Evolutionary conservation across 92 coral and sea anemone species (phyloP).

Genomic region (Porites lobata): DNA sequence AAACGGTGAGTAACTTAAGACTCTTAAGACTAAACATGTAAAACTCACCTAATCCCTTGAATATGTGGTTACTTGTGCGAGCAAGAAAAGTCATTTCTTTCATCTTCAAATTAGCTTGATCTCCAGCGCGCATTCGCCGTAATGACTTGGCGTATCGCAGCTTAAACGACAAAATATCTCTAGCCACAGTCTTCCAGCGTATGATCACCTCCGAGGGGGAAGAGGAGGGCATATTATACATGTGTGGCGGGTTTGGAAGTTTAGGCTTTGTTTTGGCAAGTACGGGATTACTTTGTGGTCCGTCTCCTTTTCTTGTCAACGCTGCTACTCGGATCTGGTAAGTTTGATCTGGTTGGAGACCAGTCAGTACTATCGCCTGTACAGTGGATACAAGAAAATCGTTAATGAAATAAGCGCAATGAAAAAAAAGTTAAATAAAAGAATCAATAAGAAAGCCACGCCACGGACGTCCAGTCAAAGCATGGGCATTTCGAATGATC

Average conservation of each 20-base stretch:
- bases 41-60: conserved; percentile 68
- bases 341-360: conserved; percentile 86
- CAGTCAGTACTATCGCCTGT: conserved; percentile 55
- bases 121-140: conserved; percentile 68
- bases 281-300: conserved; percentile 73
- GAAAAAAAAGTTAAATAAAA: not conserved
- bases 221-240: conserved; percentile 31
- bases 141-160: conserved; percentile 79
- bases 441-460: not conserved
- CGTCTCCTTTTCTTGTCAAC: conserved; percentile 91
- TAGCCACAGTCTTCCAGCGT: conserved; percentile 81
- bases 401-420: not conserved
- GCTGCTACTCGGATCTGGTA: conserved; percentile 89
- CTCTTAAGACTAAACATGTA: too few species aligned
- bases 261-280: conserved; percentile 76
- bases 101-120: conserved; percentile 70
- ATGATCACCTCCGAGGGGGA: conserved; percentile 57
- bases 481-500: too few species aligned
- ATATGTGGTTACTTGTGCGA: conserved; percentile 45
- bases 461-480: too few species aligned
- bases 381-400: not conserved
- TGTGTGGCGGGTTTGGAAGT: conserved; percentile 77
- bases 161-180: conserved; percentile 66
- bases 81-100: conserved; percentile 64
- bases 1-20: not conserved